Conservation (phyloP, 2,888 invertebrate species). For the Amblyjoppa proteus region DNA sequence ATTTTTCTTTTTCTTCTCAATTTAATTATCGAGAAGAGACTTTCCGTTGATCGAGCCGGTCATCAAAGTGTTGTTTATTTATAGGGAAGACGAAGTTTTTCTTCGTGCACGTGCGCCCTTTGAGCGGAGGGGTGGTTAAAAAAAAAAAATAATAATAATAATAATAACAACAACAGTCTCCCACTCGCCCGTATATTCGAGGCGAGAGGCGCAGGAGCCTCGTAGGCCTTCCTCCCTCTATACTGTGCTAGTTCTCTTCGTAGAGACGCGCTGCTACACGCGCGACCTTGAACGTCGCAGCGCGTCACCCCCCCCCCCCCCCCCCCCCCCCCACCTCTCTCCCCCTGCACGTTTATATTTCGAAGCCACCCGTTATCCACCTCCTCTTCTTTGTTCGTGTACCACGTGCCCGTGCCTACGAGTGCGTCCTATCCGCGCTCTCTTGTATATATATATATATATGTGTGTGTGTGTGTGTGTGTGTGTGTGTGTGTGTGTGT, state of each 20-base stretch:
- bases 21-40: conserved; percentile 18
- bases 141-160: conserved; percentile 14
- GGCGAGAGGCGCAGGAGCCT: conserved; percentile 27
- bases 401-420: conserved; percentile 58
- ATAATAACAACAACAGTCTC: conserved; percentile 19
- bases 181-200: neutral
- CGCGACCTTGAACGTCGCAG: conserved; percentile 79
- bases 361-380: conserved; percentile 21
- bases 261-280: conserved; percentile 73
- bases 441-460: conserved; percentile 15
- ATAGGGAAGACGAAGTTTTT: conserved; percentile 34
- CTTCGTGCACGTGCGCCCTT: conserved; percentile 38
- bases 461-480: too few species aligned
- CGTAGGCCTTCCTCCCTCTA: conserved; percentile 46
- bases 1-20: conserved; percentile 15
- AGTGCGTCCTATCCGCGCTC: conserved; percentile 52
- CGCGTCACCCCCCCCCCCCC: conserved; percentile 70
- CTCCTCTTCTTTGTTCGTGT: conserved; percentile 53
- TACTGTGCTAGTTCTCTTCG: conserved; percentile 18
- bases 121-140: conserved; percentile 27
- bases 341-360: conserved; percentile 66
- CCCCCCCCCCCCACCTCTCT: conserved; percentile 21
- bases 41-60: neutral
- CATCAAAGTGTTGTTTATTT: conserved; percentile 17
- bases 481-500: conserved; percentile 7